Evolutionary conservation across 2,888 invertebrate genomes (phyloP).

Genomic region (Perizoma flavofasciatum): DNA sequence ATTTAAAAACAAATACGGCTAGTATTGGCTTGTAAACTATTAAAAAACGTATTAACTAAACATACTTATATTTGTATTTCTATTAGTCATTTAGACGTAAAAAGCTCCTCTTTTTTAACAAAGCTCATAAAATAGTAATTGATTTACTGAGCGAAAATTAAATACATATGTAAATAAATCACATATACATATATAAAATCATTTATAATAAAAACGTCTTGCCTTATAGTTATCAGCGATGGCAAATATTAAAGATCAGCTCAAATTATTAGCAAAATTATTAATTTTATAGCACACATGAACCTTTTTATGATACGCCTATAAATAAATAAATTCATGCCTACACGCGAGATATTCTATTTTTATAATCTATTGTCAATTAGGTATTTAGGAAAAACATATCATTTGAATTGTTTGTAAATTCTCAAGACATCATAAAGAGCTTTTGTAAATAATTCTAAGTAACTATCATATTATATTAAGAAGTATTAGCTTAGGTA

Average conservation of each 20-base stretch:
- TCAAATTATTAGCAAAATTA: slow-evolving; percentile 18
- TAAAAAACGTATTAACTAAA: too few relatives aligned
- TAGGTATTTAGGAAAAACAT: slow-evolving; percentile 55
- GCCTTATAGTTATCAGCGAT: neutral
- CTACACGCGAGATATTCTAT: slow-evolving; percentile 46
- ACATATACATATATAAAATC: too few relatives aligned
- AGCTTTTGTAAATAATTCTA: slow-evolving; percentile 53
- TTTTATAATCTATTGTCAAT: slow-evolving; percentile 61
- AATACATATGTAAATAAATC: too few relatives aligned
- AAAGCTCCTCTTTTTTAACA: too few relatives aligned
- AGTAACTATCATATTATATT: slow-evolving; percentile 9
- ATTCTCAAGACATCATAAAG: slow-evolving; percentile 31
- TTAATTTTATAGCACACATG: slow-evolving; percentile 25
- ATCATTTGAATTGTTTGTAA: slow-evolving; percentile 49
- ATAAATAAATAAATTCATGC: slow-evolving; percentile 29
- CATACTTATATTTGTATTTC: too few relatives aligned
- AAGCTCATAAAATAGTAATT: too few relatives aligned
- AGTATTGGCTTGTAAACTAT: too few relatives aligned
- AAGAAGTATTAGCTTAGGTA: too few relatives aligned
- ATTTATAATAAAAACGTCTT: too few relatives aligned
- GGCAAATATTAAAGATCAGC: slow-evolving; percentile 11
- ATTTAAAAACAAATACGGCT: too few relatives aligned
- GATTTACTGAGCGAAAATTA: too few relatives aligned
- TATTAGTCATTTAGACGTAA: too few relatives aligned
- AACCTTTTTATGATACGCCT: slow-evolving; percentile 20